Conservation (phyloP, 2,888 invertebrate species). For the Machimus atricapillus region DNA sequence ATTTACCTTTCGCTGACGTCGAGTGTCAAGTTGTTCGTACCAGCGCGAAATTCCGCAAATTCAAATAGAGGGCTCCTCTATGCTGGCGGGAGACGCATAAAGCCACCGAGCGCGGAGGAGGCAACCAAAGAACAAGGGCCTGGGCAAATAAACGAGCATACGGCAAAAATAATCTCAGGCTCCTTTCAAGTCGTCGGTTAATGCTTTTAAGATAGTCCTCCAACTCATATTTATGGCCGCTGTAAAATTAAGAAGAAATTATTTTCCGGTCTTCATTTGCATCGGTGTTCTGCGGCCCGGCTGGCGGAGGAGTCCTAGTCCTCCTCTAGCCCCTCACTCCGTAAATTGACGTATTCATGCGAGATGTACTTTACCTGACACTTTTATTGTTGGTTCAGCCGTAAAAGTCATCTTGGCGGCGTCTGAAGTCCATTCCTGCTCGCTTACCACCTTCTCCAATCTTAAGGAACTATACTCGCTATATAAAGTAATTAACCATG, state of each 20-base stretch:
- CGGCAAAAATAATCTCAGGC: background rate
- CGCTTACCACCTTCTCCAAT: background rate
- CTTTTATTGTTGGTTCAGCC: conserved; percentile 36
- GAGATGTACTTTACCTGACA: conserved; percentile 40
- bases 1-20: conserved; percentile 5
- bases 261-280: conserved; percentile 25
- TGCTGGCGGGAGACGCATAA: background rate
- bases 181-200: conserved; percentile 17
- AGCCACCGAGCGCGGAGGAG: background rate
- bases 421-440: background rate
- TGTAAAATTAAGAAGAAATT: conserved; percentile 40
- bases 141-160: background rate
- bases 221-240: conserved; percentile 38
- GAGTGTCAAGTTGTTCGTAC: background rate
- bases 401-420: conserved; percentile 19
- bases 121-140: background rate
- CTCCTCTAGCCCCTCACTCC: background rate
- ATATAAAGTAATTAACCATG: conserved; percentile 29
- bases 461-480: background rate
- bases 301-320: background rate
- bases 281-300: background rate
- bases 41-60: background rate
- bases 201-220: conserved; percentile 30
- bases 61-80: background rate
- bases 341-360: conserved; percentile 33